Base-by-base conservation (phyloP, 2,113 vertebrate genomes). In the Neolamprologus falcicula region DNA sequence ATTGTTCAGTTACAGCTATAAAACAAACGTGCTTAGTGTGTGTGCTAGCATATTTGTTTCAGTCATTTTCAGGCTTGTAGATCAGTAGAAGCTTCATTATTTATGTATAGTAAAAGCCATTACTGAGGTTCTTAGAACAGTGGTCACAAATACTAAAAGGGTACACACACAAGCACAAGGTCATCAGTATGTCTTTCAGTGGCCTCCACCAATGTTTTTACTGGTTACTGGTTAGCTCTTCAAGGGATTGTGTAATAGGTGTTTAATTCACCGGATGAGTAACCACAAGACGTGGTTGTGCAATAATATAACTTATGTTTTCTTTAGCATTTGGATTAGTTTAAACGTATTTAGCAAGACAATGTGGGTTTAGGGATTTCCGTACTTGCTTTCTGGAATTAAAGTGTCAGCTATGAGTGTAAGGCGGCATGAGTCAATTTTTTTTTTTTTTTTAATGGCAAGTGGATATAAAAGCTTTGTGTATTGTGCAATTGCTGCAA, bases 41-140 rank as follows among this genome's bases (percentile, higher is more conserved):
- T 50, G 26, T 82, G n/a, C 13, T 55, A 26, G 42, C 21, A 47
- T 63, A 57, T 26, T 52, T 86, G 21, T 80, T 68, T 55, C 9
- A 35, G 57, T n/a, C 40, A 79, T 63, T 61, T 85, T 83, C 26
- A 61, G 47, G 31, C 47, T 40, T 81, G 82, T 7, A 81, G 68
- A 87, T 93, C 55, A 87, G 86, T 89, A 83, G 54, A n/a, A 85
- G 52, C 7, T 66, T 82, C 84, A 93, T 90, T 92, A 94, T 94
- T 86, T 84, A 94, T 91, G 16, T 73, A 11, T 47, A 59, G 35
- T 88, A 61, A 92, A 71, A 82, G 83, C 6, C n/a, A 42, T 35
- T 11, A 16, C 71, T 55, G 61, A 90, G 31, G 54, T 57, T 24
- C 86, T 63, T 24, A 68, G 21, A 86, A 78, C 3, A 3, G 42